Base-by-base conservation (phyloP, 2,888 invertebrate genomes). In the Microctonus aethiopoides region DNA sequence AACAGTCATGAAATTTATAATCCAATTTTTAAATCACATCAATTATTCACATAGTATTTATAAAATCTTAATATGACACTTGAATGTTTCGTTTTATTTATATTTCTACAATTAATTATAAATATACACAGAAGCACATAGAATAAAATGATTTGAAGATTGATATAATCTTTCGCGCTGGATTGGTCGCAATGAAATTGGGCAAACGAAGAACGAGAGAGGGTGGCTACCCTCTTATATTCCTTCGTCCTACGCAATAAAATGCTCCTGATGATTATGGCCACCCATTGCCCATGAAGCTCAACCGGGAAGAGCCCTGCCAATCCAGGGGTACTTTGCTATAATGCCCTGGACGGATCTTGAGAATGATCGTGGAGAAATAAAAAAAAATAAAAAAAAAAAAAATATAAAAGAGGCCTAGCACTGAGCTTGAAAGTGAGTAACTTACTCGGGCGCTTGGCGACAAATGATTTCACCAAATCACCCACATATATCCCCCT, bases 241-340 rank as follows among this genome's bases (percentile, higher is more conserved):
- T 29, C 16, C 16, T 57, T 57, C 34, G 9, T 32, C 13, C 57
- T 26, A 24, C 56, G 16, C 26, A 57, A 32, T 29, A 20, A 29
- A 57, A 57, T 57, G 16, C 32, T 32, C 32, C 32, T 57, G 57
- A 26, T 57, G 57, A 57, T 57, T 57, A 57, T 57, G 57, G 57
- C 22, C 52, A 16, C 62, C 39, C 60, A 16, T 39, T 61, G 39
- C 29, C 24, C 26, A 57, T 26, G 29, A 29, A 26, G 57, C 32
- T 32, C 20, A 34, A 57, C 57, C 24, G 34, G 56, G 34, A 56
- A 56, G 56, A 65, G 65, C 65, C 56, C 56, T 65, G 36, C 60
- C 61, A 67, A 67, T 67, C 67, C 52, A 52, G 20, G 54, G 60
- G 61, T 51, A 52, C 51, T 67, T 67, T 67, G 24, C 67, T 51